Base-by-base conservation (phyloP, 2,113 vertebrate species). In the Dasypus novemcinctus region DNA sequence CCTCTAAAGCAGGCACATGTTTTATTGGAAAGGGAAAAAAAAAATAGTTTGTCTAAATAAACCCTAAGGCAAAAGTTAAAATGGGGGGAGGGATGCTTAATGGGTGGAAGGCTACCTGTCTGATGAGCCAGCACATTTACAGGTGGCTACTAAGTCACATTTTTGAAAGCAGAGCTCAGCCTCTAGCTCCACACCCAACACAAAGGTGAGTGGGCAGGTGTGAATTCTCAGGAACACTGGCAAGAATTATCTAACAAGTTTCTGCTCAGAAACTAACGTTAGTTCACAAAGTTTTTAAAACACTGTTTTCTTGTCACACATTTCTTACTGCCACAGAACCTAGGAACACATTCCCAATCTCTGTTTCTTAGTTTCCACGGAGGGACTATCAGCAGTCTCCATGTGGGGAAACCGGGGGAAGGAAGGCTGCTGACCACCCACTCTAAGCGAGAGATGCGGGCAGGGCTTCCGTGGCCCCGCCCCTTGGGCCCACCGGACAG, bases 1-100 rank as follows among this genome's bases (percentile, higher is more conserved):
- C 94, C 79, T 96, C 91, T 29, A 52, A 63, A 63, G 71, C 92
- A 96, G 96, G 92, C 52, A 76, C 64, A 43, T 74, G 72, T 81
- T 93, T 64, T 69, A 57, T 41, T 64, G 14, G 68, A 93, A 95
- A 94, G 87, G 43, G 72, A 14, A 36, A 96, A 93, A 93, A 86
- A 46, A 94, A 93, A 74, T 83, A 63, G 33, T 36, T n/a, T n/a
- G 41, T 80, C 87, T 87, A 57, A 86, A 52, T 80, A 78, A 95
- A 80, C 83, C 83, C 80, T 41, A 83, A 57, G 95, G 79, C 64
- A 41, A 71, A 71, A 36, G 82, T 36, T 27, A 6, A n/a, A 64
- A 75, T 0, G 8, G 36, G n/a, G 46, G 54, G 31, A 46, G 33
- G 38, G 41, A 54, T 36, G 61, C 31, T 25, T 68, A 61, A 31